Evolutionary conservation across 2,113 vertebrate genomes (phyloP).

Genomic region (Sceloporus tristichus): DNA sequence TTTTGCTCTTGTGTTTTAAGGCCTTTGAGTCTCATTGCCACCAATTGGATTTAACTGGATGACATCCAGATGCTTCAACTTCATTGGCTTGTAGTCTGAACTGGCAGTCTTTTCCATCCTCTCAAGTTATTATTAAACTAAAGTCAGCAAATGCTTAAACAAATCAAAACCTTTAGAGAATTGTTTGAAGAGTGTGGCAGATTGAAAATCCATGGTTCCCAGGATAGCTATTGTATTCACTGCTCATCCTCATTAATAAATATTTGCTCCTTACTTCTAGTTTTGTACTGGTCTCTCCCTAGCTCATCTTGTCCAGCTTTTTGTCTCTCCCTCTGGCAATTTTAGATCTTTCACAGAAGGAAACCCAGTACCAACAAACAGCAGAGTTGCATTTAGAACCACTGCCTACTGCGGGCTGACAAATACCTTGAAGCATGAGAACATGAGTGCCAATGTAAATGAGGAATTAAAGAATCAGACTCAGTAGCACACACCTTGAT

Average conservation of each 20-base stretch:
- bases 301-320: slow-evolving; percentile 1
- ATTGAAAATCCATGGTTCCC: slow-evolving; percentile 15
- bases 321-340: slow-evolving; percentile 7
- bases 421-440: neutral
- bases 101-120: slow-evolving; percentile 1
- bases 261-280: slow-evolving; percentile 25
- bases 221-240: neutral
- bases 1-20: slow-evolving; percentile 2
- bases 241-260: slow-evolving; percentile 20
- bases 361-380: slow-evolving; percentile 8
- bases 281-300: slow-evolving; percentile 33
- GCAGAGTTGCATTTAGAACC: slow-evolving; percentile 1
- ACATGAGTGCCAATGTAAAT: neutral
- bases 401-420: neutral
- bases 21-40: neutral
- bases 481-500: neutral
- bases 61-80: neutral
- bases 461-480: neutral
- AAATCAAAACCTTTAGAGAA: slow-evolving; percentile 10
- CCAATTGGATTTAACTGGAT: slow-evolving; percentile 4
- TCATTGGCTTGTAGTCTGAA: slow-evolving; percentile 13
- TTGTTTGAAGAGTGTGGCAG: neutral
- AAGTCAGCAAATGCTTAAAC: slow-evolving; percentile 18
- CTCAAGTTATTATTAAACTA: slow-evolving; percentile 28
- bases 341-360: neutral